A percentile compares a stretch with the other conserved stretches of the same genome.
phyloP scores from a whole-genome alignment of 2,113 vertebrate species.

The Gambusia holbrooki region DNA sequence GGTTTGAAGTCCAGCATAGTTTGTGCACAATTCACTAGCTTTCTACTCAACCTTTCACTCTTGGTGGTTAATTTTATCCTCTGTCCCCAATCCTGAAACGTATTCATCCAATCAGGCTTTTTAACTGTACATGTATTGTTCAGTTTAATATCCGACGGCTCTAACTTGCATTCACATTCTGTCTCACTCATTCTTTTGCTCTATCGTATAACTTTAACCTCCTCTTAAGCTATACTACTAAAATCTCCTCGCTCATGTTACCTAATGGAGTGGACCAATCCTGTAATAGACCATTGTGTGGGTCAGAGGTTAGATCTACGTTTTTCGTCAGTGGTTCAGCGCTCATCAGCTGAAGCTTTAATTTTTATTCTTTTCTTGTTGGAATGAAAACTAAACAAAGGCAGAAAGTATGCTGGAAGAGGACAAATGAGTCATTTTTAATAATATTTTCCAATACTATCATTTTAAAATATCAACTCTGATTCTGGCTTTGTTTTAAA shows the following conservation, averaged over 20 bases:
- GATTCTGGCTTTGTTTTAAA: too few species aligned
- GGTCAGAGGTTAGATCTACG: conserved; percentile 29
- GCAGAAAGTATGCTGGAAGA: background rate
- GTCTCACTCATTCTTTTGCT: background rate
- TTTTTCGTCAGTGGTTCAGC: conserved; percentile 7
- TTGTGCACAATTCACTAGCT: background rate
- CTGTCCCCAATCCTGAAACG: background rate
- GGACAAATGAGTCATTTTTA: too few species aligned
- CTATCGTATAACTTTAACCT: background rate
- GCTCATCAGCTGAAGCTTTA: background rate
- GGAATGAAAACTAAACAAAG: conserved; percentile 35
- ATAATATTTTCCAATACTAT: too few species aligned
- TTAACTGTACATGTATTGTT: background rate
- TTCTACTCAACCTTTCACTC: background rate
- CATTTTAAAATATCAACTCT: too few species aligned
- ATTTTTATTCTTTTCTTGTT: conserved; percentile 15
- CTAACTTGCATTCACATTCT: background rate
- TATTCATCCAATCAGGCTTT: background rate
- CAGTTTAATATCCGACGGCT: too few species aligned
- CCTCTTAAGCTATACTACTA: background rate
- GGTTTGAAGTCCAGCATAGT: background rate
- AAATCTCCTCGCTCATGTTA: conserved; percentile 2
- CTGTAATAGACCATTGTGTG: background rate
- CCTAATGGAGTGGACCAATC: conserved; percentile 2
- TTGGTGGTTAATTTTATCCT: background rate